Base-by-base conservation (phyloP, 2,888 invertebrate species). In the Rhagonycha fulva region DNA sequence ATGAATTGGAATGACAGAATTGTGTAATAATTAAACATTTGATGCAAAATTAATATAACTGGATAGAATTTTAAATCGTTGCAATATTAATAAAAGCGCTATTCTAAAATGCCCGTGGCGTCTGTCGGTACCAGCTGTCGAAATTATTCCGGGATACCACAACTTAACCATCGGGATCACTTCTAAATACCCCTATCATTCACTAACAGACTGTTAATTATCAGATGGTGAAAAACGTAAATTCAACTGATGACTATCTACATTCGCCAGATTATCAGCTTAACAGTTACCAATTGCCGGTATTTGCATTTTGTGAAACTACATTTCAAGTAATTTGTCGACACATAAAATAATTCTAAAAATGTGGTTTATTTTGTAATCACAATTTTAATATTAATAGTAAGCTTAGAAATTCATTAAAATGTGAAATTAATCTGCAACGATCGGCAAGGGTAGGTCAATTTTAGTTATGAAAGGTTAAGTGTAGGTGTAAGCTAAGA, bases 71-170 rank as follows among this genome's bases (percentile, higher is more conserved):
- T 66, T n/a, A 66, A 66, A 66, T 24, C n/a, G 83, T 81, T 82
- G 81, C 76, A 79, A 81, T 82, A 83, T 83, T 83, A 83, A 83
- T 83, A 82, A 79, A 80, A 78, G 78, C 78, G 80, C 78, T 81
- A 81, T 78, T 81, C 78, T 75, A 78, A 81, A 78, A 76, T 76
- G 78, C 82, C 79, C 81, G 80, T 82, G 82, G 81, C 82, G 80
- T 79, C 80, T 82, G 82, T 83, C 82, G 82, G 79, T 79, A 81
- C 76, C 82, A 82, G 82, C 81, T 81, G 82, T 80, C 80, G 76
- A 78, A 81, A 82, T 83, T 81, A 81, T 79, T 82, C 81, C 74
- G 71, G 75, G 74, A 79, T 78, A 81, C 79, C 77, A 79, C 76
- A 78, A 78, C 75, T 74, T 75, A 79, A 76, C 78, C 78, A 77